These are phyloP conservation scores for Strigops habroptila DNA, from an alignment of 2,113 vertebrate genomes.

Conservation along the genomic window DNA sequence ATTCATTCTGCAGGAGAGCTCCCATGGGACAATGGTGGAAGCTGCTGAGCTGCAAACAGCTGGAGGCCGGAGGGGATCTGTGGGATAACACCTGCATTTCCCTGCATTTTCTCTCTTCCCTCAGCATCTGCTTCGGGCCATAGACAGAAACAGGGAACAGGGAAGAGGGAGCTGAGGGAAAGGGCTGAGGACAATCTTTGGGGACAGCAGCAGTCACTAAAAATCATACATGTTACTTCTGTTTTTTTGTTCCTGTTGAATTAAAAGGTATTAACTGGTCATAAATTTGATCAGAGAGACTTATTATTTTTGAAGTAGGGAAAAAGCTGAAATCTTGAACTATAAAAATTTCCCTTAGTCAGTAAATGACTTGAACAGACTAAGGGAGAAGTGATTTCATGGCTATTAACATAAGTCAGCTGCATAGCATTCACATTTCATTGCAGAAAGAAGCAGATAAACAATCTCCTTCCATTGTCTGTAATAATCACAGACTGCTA, in stretches of 20 bases:
- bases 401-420: background rate
- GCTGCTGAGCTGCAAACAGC: background rate
- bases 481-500: background rate
- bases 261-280: background rate
- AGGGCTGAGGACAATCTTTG: background rate
- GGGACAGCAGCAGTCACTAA: background rate
- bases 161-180: background rate
- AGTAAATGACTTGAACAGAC: background rate
- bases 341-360: background rate
- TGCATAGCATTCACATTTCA: slow-evolving; percentile 1
- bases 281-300: background rate
- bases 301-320: background rate
- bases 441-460: background rate
- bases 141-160: background rate
- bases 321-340: background rate
- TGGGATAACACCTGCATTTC: background rate
- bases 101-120: background rate
- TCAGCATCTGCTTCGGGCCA: background rate
- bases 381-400: background rate
- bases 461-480: slow-evolving; percentile 17
- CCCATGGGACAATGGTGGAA: background rate
- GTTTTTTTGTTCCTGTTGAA: background rate
- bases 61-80: background rate
- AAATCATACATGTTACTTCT: background rate
- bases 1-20: background rate